Evolutionary conservation across 2,888 invertebrate species (phyloP), one percentile per base, ranked within the genome.

Genomic region (Noctua janthina): DNA sequence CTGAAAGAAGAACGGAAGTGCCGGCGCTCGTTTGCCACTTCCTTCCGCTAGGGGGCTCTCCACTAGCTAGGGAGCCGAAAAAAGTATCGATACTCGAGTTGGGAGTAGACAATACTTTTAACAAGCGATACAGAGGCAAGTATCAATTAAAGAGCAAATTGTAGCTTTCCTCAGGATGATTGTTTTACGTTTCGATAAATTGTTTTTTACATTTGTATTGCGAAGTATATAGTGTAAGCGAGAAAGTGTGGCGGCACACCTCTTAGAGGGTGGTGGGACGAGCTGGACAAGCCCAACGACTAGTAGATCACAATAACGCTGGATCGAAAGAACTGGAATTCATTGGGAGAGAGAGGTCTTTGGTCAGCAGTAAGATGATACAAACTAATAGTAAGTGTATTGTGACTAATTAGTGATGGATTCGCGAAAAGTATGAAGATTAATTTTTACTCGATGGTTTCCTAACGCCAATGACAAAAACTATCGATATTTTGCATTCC

Each of bases 1-100:
- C 85, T 89, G 90, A 91, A 92, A 92, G 91, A 92, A 90, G 88
- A 90, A 67, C 91, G 92, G 93, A 92, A 90, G 88, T 83, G 89
- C 88, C 85, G 87, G 59, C 82, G 89, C 88, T 92, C 92, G 91
- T 91, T 92, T 89, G 88, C 91, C 87, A 88, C 87, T 91, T 91
- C 90, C 91, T 93, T 92, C 92, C 92, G 85, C 66, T 81, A 82
- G 82, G 64, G 82, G 79, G 76, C 79, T 79, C 83, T 76, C 79
- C 73, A 81, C 79, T 81, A 83, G 83, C 82, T 79, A 29, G 29
- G 15, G 51, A 46, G 7, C 74, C 82, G 56, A 80, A 86, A 83
- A 81, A 85, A 59, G 29, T 82, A 82, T 82, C 82, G 82, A 82
- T 81, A 68, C 23, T 74, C 49, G 23, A 70, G 29, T 35, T 10